Conservation (phyloP, 2,113 vertebrate genomes). For the Lasiurus borealis region DNA sequence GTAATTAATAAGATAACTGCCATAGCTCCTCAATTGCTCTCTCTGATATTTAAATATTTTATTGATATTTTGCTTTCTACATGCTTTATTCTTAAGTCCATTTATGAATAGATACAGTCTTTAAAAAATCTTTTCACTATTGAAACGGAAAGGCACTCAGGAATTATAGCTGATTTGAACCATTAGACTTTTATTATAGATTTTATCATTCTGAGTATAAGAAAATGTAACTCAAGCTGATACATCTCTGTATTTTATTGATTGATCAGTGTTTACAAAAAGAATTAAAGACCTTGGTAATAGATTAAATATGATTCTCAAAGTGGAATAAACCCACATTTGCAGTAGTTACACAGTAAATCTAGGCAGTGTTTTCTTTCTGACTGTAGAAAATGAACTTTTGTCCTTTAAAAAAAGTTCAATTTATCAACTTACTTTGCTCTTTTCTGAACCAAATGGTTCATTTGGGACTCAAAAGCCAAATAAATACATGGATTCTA, state of each 20-base stretch:
- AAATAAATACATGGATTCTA: slow-evolving; percentile 79
- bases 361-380: slow-evolving; percentile 67
- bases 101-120: neutral
- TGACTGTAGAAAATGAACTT: slow-evolving; percentile 79
- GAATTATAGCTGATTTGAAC: neutral
- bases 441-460: slow-evolving; percentile 80
- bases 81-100: slow-evolving; percentile 12
- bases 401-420: slow-evolving; percentile 65
- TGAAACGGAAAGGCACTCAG: neutral
- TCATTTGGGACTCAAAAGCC: slow-evolving; percentile 79
- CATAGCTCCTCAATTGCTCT: neutral
- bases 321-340: slow-evolving; percentile 78
- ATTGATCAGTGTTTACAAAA: slow-evolving; percentile 61
- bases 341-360: slow-evolving; percentile 76
- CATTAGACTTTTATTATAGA: neutral
- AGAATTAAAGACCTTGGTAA: slow-evolving; percentile 63
- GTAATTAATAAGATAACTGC: neutral
- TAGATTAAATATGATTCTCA: slow-evolving; percentile 54
- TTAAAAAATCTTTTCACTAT: neutral
- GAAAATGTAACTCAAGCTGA: neutral
- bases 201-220: slow-evolving; percentile 17
- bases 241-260: slow-evolving; percentile 55
- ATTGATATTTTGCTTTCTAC: neutral
- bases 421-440: slow-evolving; percentile 66
- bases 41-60: neutral